Percentiles rank a stretch among this genome's conserved stretches.
Conservation (phyloP, 2,797 vertebrate species). For the Heliangelus exortis region DNA sequence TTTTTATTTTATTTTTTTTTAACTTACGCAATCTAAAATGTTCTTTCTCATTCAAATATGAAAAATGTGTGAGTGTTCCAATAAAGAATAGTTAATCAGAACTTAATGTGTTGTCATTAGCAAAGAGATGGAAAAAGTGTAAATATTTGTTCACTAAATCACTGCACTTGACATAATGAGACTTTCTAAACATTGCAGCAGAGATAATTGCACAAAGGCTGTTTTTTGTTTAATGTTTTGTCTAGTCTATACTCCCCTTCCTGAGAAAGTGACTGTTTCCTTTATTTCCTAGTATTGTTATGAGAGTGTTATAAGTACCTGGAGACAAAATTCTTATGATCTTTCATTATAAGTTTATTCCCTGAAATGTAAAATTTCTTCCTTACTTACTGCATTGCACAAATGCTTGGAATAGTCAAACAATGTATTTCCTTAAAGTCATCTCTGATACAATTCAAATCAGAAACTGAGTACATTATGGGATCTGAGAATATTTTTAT, state of each 20-base stretch:
- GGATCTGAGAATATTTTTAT: background rate
- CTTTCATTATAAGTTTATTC: background rate
- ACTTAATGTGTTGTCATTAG: constrained; percentile 15
- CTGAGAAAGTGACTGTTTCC: background rate
- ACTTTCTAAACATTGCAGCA: background rate
- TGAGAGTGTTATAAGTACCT: background rate
- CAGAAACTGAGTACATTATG: background rate
- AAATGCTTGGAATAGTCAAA: background rate
- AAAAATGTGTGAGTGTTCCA: background rate
- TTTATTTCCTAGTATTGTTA: background rate
- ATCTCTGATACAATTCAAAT: background rate
- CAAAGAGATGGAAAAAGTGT: constrained; percentile 22
- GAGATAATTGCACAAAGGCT: constrained; percentile 7
- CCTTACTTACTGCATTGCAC: background rate
- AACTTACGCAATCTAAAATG: background rate
- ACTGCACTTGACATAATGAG: constrained; percentile 48
- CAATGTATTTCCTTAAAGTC: background rate
- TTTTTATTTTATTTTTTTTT: background rate
- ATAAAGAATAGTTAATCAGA: constrained; percentile 51
- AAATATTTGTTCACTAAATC: constrained; percentile 66
- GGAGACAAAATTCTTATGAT: background rate
- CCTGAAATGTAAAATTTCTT: background rate
- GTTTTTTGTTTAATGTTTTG: background rate
- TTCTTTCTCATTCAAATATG: background rate
- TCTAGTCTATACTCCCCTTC: background rate